Percentiles rank a stretch among this genome's conserved stretches.
phyloP scores from a whole-genome alignment of 2,888 invertebrate genomes.

The Tryphoninae sp. region DNA sequence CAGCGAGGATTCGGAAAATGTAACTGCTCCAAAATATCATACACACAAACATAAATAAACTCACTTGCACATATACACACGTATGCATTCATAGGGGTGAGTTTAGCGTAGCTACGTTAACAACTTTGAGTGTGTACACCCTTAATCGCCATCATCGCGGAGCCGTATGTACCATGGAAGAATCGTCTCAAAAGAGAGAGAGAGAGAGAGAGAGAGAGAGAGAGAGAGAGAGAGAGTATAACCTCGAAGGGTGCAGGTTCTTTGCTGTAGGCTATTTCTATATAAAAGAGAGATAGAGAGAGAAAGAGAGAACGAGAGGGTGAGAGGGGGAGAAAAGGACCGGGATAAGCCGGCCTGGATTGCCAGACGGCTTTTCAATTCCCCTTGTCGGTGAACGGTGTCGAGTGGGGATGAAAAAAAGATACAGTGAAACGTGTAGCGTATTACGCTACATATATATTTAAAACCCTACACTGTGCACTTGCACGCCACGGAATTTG shows the following conservation, averaged over 20 bases:
- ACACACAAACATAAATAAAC: not conserved
- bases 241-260: slow-evolving; percentile 28
- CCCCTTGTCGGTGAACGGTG: slow-evolving; percentile 79
- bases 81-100: not conserved
- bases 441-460: slow-evolving; percentile 5
- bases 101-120: slow-evolving; percentile 12
- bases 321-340: slow-evolving; percentile 64
- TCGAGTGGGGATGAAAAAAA: slow-evolving; percentile 71
- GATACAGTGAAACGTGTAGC: slow-evolving; percentile 20
- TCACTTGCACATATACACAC: not conserved
- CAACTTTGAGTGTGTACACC: slow-evolving; percentile 30
- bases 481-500: slow-evolving; percentile 53
- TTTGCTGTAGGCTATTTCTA: slow-evolving; percentile 9
- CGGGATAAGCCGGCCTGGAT: slow-evolving; percentile 78
- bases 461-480: slow-evolving; percentile 14
- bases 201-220: slow-evolving; percentile 36
- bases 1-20: slow-evolving; percentile 47
- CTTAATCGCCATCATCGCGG: slow-evolving; percentile 63
- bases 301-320: slow-evolving; percentile 19
- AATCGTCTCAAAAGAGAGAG: slow-evolving; percentile 28
- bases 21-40: slow-evolving; percentile 50
- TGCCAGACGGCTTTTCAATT: slow-evolving; percentile 80
- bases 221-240: not conserved
- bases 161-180: slow-evolving; percentile 34
- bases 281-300: slow-evolving; percentile 11